Evolutionary conservation across 2,113 vertebrate species (phyloP).

Genomic region (Prolemur simus): DNA sequence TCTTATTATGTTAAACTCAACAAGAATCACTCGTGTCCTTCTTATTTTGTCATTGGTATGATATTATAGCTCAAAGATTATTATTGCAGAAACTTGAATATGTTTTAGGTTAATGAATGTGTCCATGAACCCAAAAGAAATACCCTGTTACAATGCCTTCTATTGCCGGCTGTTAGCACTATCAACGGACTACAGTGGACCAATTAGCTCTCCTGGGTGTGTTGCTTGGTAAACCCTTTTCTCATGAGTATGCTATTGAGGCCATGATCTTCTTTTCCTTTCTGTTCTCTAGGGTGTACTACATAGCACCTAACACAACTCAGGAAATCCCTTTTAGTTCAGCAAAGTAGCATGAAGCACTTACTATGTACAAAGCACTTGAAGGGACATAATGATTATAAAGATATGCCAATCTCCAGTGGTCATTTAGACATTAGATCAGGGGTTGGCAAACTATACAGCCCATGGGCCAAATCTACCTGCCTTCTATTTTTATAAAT

Average conservation of each 20-base stretch:
- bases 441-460: not conserved
- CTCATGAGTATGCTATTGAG: not conserved
- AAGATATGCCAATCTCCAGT: not conserved
- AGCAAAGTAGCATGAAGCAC: not conserved
- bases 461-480: not conserved
- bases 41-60: not conserved
- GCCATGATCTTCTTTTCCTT: not conserved
- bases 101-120: not conserved
- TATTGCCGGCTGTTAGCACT: not conserved
- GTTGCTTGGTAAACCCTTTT: not conserved
- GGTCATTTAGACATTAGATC: not conserved
- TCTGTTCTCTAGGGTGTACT: not conserved
- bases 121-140: not conserved
- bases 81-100: conserved; percentile 25
- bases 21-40: not conserved
- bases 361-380: not conserved
- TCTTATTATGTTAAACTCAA: not conserved
- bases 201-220: not conserved
- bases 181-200: too few relatives aligned
- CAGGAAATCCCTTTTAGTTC: not conserved
- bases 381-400: not conserved
- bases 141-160: not conserved
- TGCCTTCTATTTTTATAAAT: not conserved
- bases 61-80: not conserved
- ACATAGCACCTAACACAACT: not conserved